Evolutionary conservation across 2,113 vertebrate species (phyloP), one percentile per base, ranked within the genome.

Genomic region (Epinephelus cyanopodus): DNA sequence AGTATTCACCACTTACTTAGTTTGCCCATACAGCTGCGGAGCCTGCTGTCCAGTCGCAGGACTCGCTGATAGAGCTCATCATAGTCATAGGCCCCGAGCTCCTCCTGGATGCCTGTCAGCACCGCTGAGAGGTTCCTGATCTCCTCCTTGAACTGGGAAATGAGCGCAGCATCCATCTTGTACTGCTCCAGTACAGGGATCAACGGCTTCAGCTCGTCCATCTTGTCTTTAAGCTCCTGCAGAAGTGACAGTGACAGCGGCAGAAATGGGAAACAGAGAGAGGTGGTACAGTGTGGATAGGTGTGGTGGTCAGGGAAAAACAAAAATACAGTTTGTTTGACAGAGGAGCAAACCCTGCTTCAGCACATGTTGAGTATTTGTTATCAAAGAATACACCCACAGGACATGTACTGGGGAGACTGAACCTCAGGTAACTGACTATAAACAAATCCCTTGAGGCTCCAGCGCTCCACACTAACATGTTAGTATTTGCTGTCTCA

Each of bases 151-250:
- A 99, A 99, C 87, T 97, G 96, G 21, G 96, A 97, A 91, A 99
- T 98, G 83, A 99, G 92, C 74, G 96, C 97, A 69, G 98, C 97
- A 70, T 99, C 98, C 33, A 97, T 99, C 95, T 99, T 99, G 92
- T 99, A 99, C 92, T 99, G 98, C 89, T 99, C 98, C 91, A 99
- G 91, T 76, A 99, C 98, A 0, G 98, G 98, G 85, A 99, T 99
- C 93, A 99, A 83, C 21, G 98, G 98, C 89, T 98, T 94, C 64
- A 99, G 96, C 86, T 99, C 97, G 14, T 99, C 97, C 98, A 99
- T 99, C 88, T 97, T 98, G 89, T 99, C 98, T 83, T 97, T 97
- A 84, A 99, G 86, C 88, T 99, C 98, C 98, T 99, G 90, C 84
- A 85, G 54, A 81, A 66, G 77, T 12, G 69, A 81, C 61, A 56